Percentiles rank a stretch among this genome's conserved stretches.
Conservation (phyloP, 2,888 invertebrate genomes). For the Timema podura region DNA sequence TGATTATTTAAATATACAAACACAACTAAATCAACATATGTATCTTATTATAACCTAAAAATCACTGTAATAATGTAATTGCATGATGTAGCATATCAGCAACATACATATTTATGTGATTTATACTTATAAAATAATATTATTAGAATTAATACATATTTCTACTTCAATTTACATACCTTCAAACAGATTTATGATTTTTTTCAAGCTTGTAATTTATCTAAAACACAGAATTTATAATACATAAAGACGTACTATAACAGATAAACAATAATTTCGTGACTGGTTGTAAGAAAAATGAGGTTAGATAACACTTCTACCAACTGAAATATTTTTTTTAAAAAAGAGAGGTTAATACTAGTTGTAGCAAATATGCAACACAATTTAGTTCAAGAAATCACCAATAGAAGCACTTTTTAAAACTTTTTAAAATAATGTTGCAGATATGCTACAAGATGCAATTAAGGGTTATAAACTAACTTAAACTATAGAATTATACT, state of each 20-base stretch:
- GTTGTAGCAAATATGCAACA: constrained; percentile 14
- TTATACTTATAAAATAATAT: not conserved
- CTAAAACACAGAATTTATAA: not conserved
- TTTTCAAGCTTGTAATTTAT: not conserved
- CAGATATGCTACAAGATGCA: constrained; percentile 16
- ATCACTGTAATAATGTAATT: too few species aligned
- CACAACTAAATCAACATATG: too few species aligned
- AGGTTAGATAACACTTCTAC: not conserved
- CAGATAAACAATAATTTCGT: not conserved
- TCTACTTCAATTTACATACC: not conserved
- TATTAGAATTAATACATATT: not conserved
- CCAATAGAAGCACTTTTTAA: not conserved
- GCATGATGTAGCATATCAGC: not conserved
- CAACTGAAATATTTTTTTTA: not conserved
- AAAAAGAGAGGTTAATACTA: not conserved
- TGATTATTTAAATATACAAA: too few species aligned
- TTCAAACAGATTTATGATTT: not conserved
- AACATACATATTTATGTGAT: not conserved
- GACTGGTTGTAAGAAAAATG: not conserved
- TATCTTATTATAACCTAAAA: too few species aligned
- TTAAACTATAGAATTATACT: too few species aligned
- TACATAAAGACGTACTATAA: not conserved
- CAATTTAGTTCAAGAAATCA: not conserved
- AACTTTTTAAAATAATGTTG: constrained; percentile 1
- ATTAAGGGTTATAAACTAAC: not conserved